phyloP scores from a whole-genome alignment of 1,140 invertebrate genomes.

The Venturia canescens region DNA sequence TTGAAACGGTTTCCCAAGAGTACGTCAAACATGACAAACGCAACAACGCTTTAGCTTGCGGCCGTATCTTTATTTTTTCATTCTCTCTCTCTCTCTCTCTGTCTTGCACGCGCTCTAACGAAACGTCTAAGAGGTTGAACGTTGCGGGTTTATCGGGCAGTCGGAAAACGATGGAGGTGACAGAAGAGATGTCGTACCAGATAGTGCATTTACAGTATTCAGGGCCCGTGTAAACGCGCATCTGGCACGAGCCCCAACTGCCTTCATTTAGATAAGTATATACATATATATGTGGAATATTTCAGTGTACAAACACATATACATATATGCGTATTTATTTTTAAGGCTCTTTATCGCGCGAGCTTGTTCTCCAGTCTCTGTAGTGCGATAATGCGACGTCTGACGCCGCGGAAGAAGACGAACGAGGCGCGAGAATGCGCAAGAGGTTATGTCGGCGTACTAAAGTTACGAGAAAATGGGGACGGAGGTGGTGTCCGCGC shows the following conservation, averaged over 20 bases:
- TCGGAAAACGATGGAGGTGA: slow-evolving; percentile 69
- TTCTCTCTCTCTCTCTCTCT: slow-evolving; percentile 1
- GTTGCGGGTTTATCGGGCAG: slow-evolving; percentile 29
- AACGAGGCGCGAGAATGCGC: neutral
- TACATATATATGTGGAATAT: neutral
- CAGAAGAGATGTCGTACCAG: slow-evolving; percentile 95
- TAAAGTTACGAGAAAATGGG: no score
- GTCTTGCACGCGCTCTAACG: neutral
- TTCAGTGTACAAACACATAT: neutral
- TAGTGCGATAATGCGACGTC: neutral
- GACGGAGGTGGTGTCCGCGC: no score
- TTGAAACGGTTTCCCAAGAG: neutral
- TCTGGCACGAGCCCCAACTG: slow-evolving; percentile 93
- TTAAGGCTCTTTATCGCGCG: slow-evolving; percentile 40
- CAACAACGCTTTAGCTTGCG: neutral
- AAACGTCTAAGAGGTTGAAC: neutral
- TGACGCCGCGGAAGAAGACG: neutral
- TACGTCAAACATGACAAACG: neutral
- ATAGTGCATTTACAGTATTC: slow-evolving; percentile 99
- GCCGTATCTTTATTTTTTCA: neutral
- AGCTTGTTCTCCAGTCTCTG: no score
- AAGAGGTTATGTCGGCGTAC: neutral
- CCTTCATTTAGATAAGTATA: slow-evolving; percentile 59
- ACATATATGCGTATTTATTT: slow-evolving; percentile 10
- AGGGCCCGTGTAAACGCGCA: slow-evolving; percentile 94